These are phyloP conservation scores for Bryconaethiops microstoma DNA, from an alignment of 2,797 vertebrate species.

Conservation along the genomic window DNA sequence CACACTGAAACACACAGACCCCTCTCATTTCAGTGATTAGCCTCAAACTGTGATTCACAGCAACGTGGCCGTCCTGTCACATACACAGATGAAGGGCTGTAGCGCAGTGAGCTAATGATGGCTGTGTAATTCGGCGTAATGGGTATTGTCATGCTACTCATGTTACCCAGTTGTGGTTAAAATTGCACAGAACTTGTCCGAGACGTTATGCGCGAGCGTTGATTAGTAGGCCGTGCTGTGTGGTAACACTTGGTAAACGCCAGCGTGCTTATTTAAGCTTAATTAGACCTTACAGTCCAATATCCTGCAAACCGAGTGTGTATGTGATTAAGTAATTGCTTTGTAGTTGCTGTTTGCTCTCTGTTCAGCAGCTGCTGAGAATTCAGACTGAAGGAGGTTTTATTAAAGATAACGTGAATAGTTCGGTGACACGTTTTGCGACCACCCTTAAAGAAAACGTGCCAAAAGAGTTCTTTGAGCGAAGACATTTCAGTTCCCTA, in stretches of 20 bases:
- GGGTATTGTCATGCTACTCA: constrained; percentile 41
- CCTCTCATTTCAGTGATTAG: constrained; percentile 51
- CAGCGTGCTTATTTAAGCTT: constrained; percentile 43
- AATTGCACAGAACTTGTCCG: constrained; percentile 37
- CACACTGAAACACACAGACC: constrained; percentile 35
- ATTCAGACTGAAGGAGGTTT: neutral
- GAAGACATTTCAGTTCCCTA: no score
- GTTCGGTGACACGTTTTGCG: neutral
- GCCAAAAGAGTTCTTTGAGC: no score
- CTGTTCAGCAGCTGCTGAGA: constrained; percentile 26
- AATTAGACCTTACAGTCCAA: constrained; percentile 48
- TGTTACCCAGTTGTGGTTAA: constrained; percentile 19
- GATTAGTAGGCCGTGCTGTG: constrained; percentile 23
- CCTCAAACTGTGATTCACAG: constrained; percentile 51
- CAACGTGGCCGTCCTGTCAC: constrained; percentile 58
- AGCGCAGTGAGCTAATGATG: constrained; percentile 42
- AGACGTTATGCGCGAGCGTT: neutral
- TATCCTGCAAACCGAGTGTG: constrained; percentile 24
- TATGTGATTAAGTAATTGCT: constrained; percentile 50
- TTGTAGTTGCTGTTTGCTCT: constrained; percentile 37
- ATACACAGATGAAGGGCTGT: constrained; percentile 35
- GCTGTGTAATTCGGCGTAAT: constrained; percentile 47
- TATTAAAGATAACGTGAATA: neutral
- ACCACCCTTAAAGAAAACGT: neutral
- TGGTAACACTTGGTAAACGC: constrained; percentile 35